These are phyloP conservation scores for Phalacrocorax aristotelis DNA, from an alignment of 2,113 vertebrate genomes.

Conservation along the genomic window DNA sequence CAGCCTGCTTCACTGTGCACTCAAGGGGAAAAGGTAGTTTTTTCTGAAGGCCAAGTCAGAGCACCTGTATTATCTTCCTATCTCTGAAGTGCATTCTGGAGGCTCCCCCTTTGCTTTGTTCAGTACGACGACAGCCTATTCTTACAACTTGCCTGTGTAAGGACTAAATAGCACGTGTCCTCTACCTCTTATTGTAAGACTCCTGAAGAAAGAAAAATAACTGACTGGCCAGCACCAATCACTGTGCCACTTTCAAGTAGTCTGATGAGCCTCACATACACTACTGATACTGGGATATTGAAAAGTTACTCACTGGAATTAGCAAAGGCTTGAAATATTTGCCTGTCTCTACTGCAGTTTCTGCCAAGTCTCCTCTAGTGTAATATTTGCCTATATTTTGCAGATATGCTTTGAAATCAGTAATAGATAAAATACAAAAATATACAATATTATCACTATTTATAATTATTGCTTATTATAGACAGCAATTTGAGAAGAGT, in stretches of 20 bases:
- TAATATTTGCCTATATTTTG: background rate
- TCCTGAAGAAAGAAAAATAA: background rate
- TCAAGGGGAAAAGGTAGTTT: background rate
- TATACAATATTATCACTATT: background rate
- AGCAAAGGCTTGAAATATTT: background rate
- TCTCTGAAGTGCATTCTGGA: background rate
- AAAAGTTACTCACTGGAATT: background rate
- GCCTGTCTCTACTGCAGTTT: background rate
- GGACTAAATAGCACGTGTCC: background rate
- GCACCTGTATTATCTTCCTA: background rate
- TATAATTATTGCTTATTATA: background rate
- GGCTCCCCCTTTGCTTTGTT: background rate
- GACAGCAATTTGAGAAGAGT: background rate
- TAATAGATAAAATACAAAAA: background rate
- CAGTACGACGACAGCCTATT: background rate
- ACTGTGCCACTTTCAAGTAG: background rate
- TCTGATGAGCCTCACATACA: rapidly evolving
- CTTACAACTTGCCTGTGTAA: background rate
- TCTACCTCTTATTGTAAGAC: background rate
- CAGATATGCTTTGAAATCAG: background rate
- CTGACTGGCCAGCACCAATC: background rate
- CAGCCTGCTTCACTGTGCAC: background rate
- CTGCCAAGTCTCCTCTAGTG: background rate
- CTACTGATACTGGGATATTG: background rate
- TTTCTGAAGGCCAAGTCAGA: background rate